Percentiles rank a stretch among this genome's conserved stretches.
phyloP scores from a whole-genome alignment of 2,113 vertebrate genomes.

The Nyctereutes procyonoides region DNA sequence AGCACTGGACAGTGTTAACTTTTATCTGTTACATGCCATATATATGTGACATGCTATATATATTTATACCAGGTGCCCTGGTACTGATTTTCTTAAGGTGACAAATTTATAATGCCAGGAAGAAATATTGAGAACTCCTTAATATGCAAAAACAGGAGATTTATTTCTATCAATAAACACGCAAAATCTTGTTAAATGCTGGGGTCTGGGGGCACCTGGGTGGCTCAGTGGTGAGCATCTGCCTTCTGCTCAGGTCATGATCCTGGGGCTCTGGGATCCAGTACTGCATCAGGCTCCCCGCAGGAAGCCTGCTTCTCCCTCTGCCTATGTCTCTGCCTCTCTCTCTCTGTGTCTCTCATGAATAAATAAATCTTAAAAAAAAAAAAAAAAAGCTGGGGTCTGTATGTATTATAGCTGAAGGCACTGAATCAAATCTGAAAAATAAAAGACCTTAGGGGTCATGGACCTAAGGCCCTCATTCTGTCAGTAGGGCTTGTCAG shows the following conservation, averaged over 20 bases:
- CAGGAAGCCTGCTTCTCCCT: no score
- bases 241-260: no score
- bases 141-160: not conserved
- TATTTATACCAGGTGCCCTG: no score
- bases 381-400: not conserved
- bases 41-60: not conserved
- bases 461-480: not conserved
- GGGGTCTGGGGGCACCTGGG: not conserved
- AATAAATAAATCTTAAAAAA: no score
- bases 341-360: no score
- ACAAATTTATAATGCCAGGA: conserved; percentile 20
- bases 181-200: not conserved
- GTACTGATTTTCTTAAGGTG: not conserved
- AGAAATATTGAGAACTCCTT: conserved; percentile 14
- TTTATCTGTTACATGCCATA: not conserved
- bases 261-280: no score
- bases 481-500: not conserved
- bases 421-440: not conserved
- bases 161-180: not conserved
- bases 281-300: no score
- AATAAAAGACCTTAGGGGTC: not conserved
- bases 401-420: not conserved
- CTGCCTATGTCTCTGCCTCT: no score
- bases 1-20: not conserved
- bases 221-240: no score